phyloP scores from a whole-genome alignment of 2,888 invertebrate genomes.

The Oxycera nigricornis region DNA sequence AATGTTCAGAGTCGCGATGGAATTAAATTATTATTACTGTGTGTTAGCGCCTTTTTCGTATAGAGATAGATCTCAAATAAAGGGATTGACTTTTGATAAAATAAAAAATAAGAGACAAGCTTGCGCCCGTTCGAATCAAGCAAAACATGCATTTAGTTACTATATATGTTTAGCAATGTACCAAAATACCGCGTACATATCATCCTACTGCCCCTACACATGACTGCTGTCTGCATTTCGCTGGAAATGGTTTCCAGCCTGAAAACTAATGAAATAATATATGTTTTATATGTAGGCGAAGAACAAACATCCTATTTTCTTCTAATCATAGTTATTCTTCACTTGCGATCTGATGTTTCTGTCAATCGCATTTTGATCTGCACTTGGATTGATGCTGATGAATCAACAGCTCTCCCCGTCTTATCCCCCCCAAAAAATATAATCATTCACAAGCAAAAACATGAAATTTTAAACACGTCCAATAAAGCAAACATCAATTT shows the following conservation, averaged over 20 bases:
- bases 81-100: background rate
- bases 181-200: constrained; percentile 7
- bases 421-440: no score
- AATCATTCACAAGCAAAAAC: no score
- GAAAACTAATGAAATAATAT: constrained; percentile 9
- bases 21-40: background rate
- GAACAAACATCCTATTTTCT: background rate
- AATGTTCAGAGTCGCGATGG: background rate
- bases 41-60: background rate
- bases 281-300: background rate
- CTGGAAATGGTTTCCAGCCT: background rate
- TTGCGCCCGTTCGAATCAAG: background rate
- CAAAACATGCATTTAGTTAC: background rate
- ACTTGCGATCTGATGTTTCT: no score
- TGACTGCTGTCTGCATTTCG: background rate
- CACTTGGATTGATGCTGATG: no score
- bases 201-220: background rate
- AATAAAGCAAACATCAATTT: no score
- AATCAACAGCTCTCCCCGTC: no score
- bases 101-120: background rate
- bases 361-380: no score
- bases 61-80: no score
- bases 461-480: no score
- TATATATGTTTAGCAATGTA: background rate
- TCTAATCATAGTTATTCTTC: background rate